These are phyloP conservation scores for Neoitamus cyanurus DNA, from an alignment of 2,888 invertebrate genomes.

Conservation along the genomic window DNA sequence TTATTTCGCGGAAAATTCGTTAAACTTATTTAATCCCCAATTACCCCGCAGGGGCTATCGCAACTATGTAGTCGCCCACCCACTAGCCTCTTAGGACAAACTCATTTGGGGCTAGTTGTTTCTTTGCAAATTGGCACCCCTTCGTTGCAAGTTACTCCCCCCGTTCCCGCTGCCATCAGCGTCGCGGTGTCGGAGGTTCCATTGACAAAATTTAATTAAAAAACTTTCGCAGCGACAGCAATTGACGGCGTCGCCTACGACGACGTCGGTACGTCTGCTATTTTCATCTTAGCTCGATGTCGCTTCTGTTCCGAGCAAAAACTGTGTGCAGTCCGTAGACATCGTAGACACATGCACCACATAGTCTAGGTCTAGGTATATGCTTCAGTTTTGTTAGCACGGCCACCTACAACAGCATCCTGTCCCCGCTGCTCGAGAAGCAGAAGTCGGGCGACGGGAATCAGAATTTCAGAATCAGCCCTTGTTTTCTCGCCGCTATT, in stretches of 20 bases:
- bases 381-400: neutral
- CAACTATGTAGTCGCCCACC: neutral
- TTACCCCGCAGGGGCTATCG: neutral
- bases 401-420: neutral
- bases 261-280: neutral
- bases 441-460: no score
- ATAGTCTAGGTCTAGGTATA: neutral
- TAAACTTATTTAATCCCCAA: neutral
- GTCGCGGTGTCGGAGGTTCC: neutral
- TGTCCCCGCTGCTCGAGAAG: no score
- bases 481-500: neutral
- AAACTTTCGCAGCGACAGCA: neutral
- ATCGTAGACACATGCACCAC: neutral
- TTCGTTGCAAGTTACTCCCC: neutral
- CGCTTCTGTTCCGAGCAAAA: neutral
- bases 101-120: neutral
- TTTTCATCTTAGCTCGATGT: neutral
- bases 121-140: neutral
- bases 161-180: neutral
- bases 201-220: conserved; percentile 15
- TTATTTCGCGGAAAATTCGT: neutral
- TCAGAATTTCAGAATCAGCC: no score
- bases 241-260: neutral
- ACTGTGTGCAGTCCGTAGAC: neutral
- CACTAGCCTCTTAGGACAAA: neutral